A percentile compares a stretch with the other conserved stretches of the same genome.
Conservation (phyloP, 2,888 invertebrate genomes). For the Athrips mouffetella region DNA sequence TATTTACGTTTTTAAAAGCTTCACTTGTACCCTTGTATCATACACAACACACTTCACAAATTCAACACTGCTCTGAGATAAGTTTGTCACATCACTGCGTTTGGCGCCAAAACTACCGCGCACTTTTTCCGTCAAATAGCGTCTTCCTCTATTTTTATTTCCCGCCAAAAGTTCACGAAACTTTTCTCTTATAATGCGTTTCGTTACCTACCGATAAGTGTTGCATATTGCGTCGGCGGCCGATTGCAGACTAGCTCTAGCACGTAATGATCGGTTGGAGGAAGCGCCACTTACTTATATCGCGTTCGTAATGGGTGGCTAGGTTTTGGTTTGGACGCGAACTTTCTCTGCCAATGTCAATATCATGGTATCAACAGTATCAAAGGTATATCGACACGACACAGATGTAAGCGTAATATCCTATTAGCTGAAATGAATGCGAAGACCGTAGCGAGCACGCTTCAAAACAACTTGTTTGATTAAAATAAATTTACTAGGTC, state of each 20-base stretch:
- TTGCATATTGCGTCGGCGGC: constrained; percentile 67
- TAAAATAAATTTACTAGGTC: too few relatives aligned
- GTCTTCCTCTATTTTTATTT: constrained; percentile 22
- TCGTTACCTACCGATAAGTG: constrained; percentile 69
- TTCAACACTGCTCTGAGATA: too few relatives aligned
- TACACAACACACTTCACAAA: too few relatives aligned
- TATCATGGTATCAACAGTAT: constrained; percentile 16
- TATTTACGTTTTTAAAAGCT: too few relatives aligned
- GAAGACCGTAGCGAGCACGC: too few relatives aligned
- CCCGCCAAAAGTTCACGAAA: constrained; percentile 30
- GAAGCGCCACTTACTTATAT: constrained; percentile 66
- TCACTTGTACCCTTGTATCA: too few relatives aligned
- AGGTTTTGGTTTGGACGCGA: constrained; percentile 45
- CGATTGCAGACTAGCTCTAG: constrained; percentile 56
- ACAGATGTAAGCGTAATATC: too few relatives aligned
- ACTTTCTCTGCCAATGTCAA: constrained; percentile 66
- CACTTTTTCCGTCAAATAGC: constrained; percentile 12
- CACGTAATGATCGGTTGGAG: constrained; percentile 59
- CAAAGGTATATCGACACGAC: too few relatives aligned
- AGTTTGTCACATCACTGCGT: constrained; percentile 15
- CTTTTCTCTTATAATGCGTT: constrained; percentile 24
- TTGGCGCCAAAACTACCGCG: constrained; percentile 25
- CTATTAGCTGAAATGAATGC: too few relatives aligned
- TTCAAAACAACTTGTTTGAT: too few relatives aligned
- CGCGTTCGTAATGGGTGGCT: constrained; percentile 61